Evolutionary conservation across 2,888 invertebrate species (phyloP), one percentile per base, ranked within the genome.

Genomic region (Elaeidobius kamerunicus): DNA sequence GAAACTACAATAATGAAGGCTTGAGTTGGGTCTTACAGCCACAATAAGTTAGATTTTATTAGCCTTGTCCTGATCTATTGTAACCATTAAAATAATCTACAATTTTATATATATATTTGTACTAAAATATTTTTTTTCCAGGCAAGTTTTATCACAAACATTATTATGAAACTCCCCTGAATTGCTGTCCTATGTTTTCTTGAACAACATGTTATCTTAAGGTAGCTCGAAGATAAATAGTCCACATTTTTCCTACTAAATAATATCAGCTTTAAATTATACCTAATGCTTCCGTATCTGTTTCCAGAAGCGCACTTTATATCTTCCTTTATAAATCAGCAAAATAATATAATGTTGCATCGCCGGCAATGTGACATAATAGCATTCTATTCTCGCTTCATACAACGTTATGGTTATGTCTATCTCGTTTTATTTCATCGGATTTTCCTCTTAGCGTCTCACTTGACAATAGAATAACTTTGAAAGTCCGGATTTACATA

Each of bases 401-500:
- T 40, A 35, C 38, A 23, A 27, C 30, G 40, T 40, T 40, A 54
- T 34, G 42, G 44, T 43, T 53, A 52, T 46, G 43, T 48, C 36
- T 27, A 27, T 42, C 48, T 48, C 45, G 40, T 16, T 40, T 39
- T 44, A 38, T 27, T 32, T 44, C 23, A 27, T 20, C 44, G 43
- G 53, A 53, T 48, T 43, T 42, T 43, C 30, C 48, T 30, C 17
- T 43, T 12, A 30, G 17, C 47, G 43, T 48, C 38, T 43, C 38
- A 35, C 20, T 34, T 36, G 32, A 53, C 48, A 48, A 53, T 35
- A 43, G 38, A 48, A 53, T 53, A 42, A 43, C 48, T 43, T 42
- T 42, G 38, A 44, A 49, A 54, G 36, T 27, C 50, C 50, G 50
- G 46, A 49, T 41, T 51, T 55, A 42, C 55, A 41, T 46, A 36